phyloP scores from a whole-genome alignment of 2,113 vertebrate species.

The Rallus limicola region DNA sequence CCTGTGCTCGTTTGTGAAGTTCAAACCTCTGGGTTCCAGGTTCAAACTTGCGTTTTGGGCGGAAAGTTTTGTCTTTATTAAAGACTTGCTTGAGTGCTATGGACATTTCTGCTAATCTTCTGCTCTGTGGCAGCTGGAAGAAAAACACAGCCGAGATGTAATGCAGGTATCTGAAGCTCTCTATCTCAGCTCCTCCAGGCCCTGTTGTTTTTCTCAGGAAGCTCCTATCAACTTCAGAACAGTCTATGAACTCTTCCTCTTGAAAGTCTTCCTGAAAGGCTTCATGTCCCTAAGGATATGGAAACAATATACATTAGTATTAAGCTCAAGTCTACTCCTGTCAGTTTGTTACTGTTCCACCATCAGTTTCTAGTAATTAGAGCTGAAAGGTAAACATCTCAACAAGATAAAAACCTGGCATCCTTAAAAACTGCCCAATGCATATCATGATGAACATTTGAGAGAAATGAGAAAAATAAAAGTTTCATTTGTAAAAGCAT shows the following conservation, averaged over 20 bases:
- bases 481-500: accelerated
- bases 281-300: conserved; percentile 60
- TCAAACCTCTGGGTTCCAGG: conserved; percentile 88
- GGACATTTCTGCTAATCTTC: conserved; percentile 76
- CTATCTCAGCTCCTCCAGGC: conserved; percentile 24
- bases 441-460: not conserved
- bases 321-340: not conserved
- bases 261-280: conserved; percentile 15
- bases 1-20: conserved; percentile 85
- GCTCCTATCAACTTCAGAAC: not conserved
- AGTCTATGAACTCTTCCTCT: conserved; percentile 36
- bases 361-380: not conserved
- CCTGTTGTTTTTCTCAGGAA: not conserved
- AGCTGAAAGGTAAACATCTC: not conserved
- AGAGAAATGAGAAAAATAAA: not conserved
- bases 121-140: conserved; percentile 3
- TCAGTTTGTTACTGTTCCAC: not conserved
- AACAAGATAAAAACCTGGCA: no score
- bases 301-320: conserved; percentile 42
- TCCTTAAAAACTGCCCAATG: not conserved
- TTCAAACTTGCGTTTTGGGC: conserved; percentile 87
- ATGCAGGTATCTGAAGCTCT: conserved; percentile 17
- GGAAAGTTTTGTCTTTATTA: conserved; percentile 89
- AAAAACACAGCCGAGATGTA: conserved; percentile 42
- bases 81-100: conserved; percentile 87